Conservation (phyloP, 2,797 vertebrate genomes). For the Periophthalmus magnuspinnatus region DNA sequence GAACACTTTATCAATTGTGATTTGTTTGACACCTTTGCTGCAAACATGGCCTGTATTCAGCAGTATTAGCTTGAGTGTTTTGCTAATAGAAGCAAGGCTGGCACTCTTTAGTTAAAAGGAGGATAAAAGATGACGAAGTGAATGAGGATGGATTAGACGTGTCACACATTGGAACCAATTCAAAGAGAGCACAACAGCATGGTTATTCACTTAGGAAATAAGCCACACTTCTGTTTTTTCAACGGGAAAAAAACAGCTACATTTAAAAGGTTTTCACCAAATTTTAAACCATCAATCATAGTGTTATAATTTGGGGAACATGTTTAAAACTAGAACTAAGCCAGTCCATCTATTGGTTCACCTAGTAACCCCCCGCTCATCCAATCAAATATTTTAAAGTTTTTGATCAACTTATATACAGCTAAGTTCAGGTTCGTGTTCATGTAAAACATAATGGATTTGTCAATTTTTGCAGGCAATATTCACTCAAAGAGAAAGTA, state of each 20-base stretch:
- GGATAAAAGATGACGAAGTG: constrained; percentile 19
- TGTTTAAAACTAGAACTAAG: too few relatives aligned
- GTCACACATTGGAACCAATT: constrained; percentile 37
- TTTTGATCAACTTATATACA: too few relatives aligned
- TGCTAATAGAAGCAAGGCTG: constrained; percentile 20
- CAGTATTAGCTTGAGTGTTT: constrained; percentile 10
- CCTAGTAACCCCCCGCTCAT: too few relatives aligned
- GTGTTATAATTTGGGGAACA: too few relatives aligned
- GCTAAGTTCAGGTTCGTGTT: too few relatives aligned
- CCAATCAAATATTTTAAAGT: too few relatives aligned
- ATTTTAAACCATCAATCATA: too few relatives aligned
- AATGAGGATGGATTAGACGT: constrained; percentile 38
- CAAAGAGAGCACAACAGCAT: constrained; percentile 9
- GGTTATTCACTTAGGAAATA: constrained; percentile 35
- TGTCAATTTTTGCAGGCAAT: too few relatives aligned
- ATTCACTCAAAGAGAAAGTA: too few relatives aligned
- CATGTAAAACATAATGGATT: too few relatives aligned
- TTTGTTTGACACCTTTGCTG: not conserved
- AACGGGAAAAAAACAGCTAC: constrained; percentile 10
- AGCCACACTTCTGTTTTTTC: constrained; percentile 8
- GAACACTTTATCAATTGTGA: not conserved
- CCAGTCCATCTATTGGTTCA: too few relatives aligned
- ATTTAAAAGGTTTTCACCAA: not conserved
- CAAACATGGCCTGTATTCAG: not conserved
- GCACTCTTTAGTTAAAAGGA: constrained; percentile 29